phyloP scores from a whole-genome alignment of 2,113 vertebrate species.

The Pantherophis guttatus region DNA sequence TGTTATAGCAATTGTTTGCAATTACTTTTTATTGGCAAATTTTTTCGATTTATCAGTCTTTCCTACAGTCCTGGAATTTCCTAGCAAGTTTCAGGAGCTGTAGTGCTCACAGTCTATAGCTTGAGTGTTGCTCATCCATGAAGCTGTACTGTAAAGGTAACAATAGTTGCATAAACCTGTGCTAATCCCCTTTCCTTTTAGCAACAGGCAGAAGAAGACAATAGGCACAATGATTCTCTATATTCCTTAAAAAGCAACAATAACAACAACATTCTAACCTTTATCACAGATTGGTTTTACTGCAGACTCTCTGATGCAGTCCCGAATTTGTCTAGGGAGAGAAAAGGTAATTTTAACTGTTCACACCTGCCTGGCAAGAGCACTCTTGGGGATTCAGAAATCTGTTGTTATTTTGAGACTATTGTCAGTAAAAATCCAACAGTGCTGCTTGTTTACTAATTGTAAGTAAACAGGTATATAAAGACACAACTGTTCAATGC shows the following conservation, averaged over 20 bases:
- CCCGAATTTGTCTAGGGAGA: background rate
- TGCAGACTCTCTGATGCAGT: background rate
- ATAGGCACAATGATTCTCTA: background rate
- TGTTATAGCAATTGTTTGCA: background rate
- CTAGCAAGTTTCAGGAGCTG: background rate
- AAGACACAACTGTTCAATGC: background rate
- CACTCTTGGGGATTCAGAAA: background rate
- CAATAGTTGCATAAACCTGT: background rate
- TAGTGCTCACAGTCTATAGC: background rate
- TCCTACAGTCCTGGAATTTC: background rate
- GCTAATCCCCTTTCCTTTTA: background rate
- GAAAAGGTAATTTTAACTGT: background rate
- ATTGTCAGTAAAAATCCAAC: background rate
- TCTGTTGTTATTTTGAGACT: background rate
- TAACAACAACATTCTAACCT: background rate
- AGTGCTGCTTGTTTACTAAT: background rate
- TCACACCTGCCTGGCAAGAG: background rate
- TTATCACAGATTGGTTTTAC: background rate
- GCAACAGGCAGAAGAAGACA: background rate
- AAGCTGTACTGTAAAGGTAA: background rate
- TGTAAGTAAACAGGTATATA: background rate
- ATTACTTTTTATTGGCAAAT: background rate
- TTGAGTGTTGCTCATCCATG: background rate
- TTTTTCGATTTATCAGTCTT: background rate
- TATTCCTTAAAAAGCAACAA: background rate